Percentiles rank a stretch among this genome's conserved stretches.
Conservation (phyloP, 1,140 invertebrate genomes). For the Eufriesea mexicana region DNA sequence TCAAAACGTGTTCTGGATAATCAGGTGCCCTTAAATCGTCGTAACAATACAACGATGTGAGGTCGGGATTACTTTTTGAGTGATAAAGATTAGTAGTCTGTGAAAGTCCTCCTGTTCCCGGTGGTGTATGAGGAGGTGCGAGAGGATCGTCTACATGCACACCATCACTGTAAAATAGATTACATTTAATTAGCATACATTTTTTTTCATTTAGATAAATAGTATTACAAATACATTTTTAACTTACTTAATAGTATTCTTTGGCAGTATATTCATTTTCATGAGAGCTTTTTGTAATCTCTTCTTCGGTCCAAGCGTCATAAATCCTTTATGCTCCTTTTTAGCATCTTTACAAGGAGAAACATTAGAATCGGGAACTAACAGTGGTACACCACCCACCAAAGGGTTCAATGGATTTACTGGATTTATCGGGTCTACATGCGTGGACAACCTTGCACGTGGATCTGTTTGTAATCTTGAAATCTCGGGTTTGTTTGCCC, state of each 20-base stretch:
- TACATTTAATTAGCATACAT: slow-evolving; percentile 5
- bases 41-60: slow-evolving; percentile 89
- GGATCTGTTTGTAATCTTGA: slow-evolving; percentile 86
- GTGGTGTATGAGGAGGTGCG: slow-evolving; percentile 80
- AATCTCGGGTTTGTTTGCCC: slow-evolving; percentile 84
- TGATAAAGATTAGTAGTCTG: slow-evolving; percentile 86
- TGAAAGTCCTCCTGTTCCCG: slow-evolving; percentile 77
- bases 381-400: slow-evolving; percentile 75
- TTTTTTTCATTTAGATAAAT: neutral
- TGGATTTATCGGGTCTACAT: slow-evolving; percentile 80
- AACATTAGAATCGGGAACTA: slow-evolving; percentile 76
- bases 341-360: slow-evolving; percentile 84
- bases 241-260: slow-evolving; percentile 89
- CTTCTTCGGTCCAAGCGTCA: slow-evolving; percentile 93
- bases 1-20: slow-evolving; percentile 98
- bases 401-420: slow-evolving; percentile 77
- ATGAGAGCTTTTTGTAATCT: slow-evolving; percentile 93
- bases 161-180: slow-evolving; percentile 80
- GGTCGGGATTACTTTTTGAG: slow-evolving; percentile 95
- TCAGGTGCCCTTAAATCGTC: slow-evolving; percentile 89
- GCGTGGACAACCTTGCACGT: slow-evolving; percentile 85
- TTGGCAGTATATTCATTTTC: slow-evolving; percentile 95
- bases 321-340: slow-evolving; percentile 91
- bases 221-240: neutral
- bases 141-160: slow-evolving; percentile 84